Base-by-base conservation (phyloP, 2,888 invertebrate genomes). In the Hypomecis atomaria region DNA sequence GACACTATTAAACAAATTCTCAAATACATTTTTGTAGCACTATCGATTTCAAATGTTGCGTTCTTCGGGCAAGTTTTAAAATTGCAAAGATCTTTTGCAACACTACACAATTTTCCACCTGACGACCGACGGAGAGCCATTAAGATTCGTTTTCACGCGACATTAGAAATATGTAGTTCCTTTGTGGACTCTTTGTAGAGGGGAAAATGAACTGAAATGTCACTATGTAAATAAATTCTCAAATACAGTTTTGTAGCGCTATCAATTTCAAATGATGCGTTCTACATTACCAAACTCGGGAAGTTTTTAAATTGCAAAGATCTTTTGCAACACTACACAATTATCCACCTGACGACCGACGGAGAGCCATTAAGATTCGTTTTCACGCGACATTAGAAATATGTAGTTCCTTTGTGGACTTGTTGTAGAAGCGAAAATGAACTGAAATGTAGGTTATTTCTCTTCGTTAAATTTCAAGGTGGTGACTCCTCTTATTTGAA, bases 91-190 rank as follows among this genome's bases (percentile, higher is more conserved):
- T 43, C 43, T 43, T 48, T 69, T 43, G 43, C 43, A 43, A 43
- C 43, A n/a, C 43, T 43, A 43, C n/a, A 43, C 47, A 47, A 47
- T 47, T 47, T 33, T 47, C 33, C 33, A 47, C 47, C 47, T 47
- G 47, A 69, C 68, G 50, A n/a, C n/a, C n/a, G n/a, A 54, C 48
- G 61, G 49, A 67, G 59, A 44, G 53, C 76, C 73, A 76, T 79
- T 78, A 76, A 73, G 76, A 77, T 73, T 77, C 77, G 74, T 77
- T 76, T 80, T 78, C 78, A 75, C 72, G 73, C 69, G 72, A 73
- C 75, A 72, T 74, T 74, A 73, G 71, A 69, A 79, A 78, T 72
- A 73, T 74, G 74, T 75, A 77, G 72, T 74, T 70, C 66, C 65
- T 71, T 70, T 70, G 69, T 59, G 70, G 61, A 71, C 71, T 70